Percentiles rank a stretch among this genome's conserved stretches.
phyloP scores from a whole-genome alignment of 2,113 vertebrate species.

The Triplophysa rosa region DNA sequence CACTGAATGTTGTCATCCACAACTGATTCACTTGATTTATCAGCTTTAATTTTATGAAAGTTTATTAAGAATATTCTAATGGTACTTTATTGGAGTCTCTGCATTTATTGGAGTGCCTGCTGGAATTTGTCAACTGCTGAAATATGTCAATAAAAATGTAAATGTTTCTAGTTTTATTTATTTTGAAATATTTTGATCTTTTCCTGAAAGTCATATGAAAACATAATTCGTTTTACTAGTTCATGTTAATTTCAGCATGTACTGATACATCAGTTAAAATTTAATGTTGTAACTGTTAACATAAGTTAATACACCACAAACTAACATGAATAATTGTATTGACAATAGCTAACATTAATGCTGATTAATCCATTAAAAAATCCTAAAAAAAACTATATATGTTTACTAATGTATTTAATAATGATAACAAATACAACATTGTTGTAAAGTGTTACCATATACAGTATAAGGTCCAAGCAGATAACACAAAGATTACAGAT shows the following conservation, averaged over 20 bases:
- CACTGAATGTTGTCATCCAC: slow-evolving; percentile 3
- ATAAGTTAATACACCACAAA: too few relatives aligned
- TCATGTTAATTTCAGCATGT: not conserved
- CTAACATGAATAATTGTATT: too few relatives aligned
- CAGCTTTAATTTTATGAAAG: not conserved
- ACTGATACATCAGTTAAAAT: too few relatives aligned
- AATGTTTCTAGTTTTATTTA: not conserved
- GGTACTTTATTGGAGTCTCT: not conserved
- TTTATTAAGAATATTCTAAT: not conserved
- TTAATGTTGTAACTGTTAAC: too few relatives aligned
- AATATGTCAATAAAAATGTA: slow-evolving; percentile 42
- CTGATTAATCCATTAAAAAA: too few relatives aligned
- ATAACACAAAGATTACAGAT: too few relatives aligned
- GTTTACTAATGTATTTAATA: too few relatives aligned
- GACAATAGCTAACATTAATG: too few relatives aligned
- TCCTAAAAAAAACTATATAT: too few relatives aligned
- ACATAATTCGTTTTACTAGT: not conserved
- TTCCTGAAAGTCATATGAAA: not conserved
- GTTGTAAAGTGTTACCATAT: too few relatives aligned
- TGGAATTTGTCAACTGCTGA: slow-evolving; percentile 26
- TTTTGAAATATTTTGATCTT: not conserved
- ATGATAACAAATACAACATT: too few relatives aligned
- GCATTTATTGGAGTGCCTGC: slow-evolving; percentile 16
- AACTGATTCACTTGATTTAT: not conserved
- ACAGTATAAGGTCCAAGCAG: too few relatives aligned